These are phyloP conservation scores for Poecilia gillii DNA, from an alignment of 2,797 vertebrate species.

Conservation along the genomic window DNA sequence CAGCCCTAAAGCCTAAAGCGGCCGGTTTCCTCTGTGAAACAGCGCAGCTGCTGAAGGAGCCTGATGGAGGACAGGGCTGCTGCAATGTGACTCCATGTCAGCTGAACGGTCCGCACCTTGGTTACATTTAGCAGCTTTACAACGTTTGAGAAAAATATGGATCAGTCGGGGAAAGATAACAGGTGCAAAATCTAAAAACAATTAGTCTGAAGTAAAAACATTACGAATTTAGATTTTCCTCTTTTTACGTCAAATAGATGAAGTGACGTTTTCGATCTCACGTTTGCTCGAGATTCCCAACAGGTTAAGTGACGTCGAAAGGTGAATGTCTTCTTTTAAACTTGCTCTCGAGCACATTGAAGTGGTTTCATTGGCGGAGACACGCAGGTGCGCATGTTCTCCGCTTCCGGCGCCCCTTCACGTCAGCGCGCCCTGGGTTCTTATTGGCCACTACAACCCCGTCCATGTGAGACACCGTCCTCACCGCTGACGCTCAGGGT, in stretches of 20 bases:
- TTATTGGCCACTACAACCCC: constrained; percentile 33
- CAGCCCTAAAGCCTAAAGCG: constrained; percentile 11
- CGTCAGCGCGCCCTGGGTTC: constrained; percentile 14
- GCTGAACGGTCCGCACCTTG: not conserved
- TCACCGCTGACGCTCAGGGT: not conserved
- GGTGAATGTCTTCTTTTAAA: not conserved
- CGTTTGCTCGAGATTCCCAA: not conserved
- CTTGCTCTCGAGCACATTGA: not conserved
- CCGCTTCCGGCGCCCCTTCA: constrained; percentile 9
- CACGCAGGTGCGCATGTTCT: constrained; percentile 52
- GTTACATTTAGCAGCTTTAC: not conserved
- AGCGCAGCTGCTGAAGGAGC: not conserved
- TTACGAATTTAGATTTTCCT: not conserved
- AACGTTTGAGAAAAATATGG: not conserved
- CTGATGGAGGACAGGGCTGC: constrained; percentile 14
- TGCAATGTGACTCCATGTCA: not conserved
- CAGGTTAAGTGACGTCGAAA: constrained; percentile 1
- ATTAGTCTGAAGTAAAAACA: not conserved
- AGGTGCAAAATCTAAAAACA: not conserved
- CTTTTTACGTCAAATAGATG: not conserved
- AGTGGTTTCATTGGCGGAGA: not conserved
- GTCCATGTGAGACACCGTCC: not conserved
- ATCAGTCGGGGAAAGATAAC: not conserved
- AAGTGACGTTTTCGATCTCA: not conserved
- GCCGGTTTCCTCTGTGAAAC: constrained; percentile 37